Conservation (phyloP, 2,797 vertebrate genomes). For the Sciaenops ocellatus region DNA sequence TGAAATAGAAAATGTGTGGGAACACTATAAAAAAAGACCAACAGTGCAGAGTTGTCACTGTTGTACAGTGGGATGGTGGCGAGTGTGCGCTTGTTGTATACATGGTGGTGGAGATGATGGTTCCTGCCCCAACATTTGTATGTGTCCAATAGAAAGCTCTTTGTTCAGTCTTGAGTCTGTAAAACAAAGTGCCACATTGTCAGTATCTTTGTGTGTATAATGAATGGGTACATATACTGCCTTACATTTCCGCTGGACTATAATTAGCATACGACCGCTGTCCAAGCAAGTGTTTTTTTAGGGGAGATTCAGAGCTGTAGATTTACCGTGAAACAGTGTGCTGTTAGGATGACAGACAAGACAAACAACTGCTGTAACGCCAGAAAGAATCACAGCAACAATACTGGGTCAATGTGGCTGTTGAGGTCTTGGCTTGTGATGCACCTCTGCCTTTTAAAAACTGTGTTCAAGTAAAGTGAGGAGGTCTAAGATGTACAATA, state of each 20-base stretch:
- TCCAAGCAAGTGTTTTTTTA: constrained; percentile 21
- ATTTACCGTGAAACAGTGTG: constrained; percentile 2
- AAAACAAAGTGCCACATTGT: constrained; percentile 75
- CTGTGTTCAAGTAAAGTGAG: neutral
- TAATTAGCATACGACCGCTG: constrained; percentile 40
- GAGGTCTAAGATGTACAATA: neutral
- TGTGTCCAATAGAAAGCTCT: constrained; percentile 62
- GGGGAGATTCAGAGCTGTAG: constrained; percentile 3
- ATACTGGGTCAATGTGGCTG: constrained; percentile 13
- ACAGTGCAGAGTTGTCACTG: constrained; percentile 6
- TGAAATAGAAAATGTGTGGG: constrained; percentile 3
- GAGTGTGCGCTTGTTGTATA: constrained; percentile 32
- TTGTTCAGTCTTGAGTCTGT: constrained; percentile 65
- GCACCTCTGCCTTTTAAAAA: constrained; percentile 16
- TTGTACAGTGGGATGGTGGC: constrained; percentile 21
- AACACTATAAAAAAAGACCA: neutral
- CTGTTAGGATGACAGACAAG: neutral
- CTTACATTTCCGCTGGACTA: constrained; percentile 43
- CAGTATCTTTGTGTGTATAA: constrained; percentile 44
- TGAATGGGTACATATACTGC: constrained; percentile 46
- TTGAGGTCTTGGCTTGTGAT: neutral
- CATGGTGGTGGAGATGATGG: constrained; percentile 73
- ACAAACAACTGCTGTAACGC: constrained; percentile 22
- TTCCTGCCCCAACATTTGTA: constrained; percentile 67
- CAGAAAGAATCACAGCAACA: constrained; percentile 4